Percentiles rank a stretch among this genome's conserved stretches.
phyloP scores from a whole-genome alignment of 2,888 invertebrate genomes.

The Caradrina clavipalpis region DNA sequence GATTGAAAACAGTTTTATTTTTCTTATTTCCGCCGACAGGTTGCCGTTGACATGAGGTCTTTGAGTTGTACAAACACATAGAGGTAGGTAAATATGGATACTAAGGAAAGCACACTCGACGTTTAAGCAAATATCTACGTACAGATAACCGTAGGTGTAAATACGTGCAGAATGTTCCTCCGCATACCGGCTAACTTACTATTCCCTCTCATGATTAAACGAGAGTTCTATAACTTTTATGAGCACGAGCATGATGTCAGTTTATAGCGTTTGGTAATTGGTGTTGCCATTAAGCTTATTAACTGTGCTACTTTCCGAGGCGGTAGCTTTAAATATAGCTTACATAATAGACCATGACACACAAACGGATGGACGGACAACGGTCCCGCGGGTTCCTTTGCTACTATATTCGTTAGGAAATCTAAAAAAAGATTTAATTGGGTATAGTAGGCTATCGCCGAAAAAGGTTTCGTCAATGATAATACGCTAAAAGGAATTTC shows the following conservation, averaged over 20 bases:
- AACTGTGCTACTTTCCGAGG: conserved; percentile 4
- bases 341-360: conserved; percentile 36
- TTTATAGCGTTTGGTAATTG: conserved; percentile 3
- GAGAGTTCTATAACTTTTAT: background rate
- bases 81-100: background rate
- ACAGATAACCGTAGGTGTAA: background rate
- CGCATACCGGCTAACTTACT: background rate
- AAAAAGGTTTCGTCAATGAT: background rate
- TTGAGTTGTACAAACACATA: background rate
- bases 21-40: background rate
- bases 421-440: conserved; percentile 6
- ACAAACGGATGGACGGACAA: conserved; percentile 11
- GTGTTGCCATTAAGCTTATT: background rate
- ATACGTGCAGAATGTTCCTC: background rate
- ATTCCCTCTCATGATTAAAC: background rate
- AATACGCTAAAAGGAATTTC: background rate
- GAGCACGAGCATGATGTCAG: background rate
- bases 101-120: background rate
- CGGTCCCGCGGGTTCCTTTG: background rate
- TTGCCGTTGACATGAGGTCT: background rate
- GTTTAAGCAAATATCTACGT: background rate
- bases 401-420: conserved; percentile 27
- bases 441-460: background rate
- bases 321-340: conserved; percentile 16
- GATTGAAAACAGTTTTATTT: background rate